Evolutionary conservation across 2,113 vertebrate species (phyloP).

Genomic region (Corapipo altera): DNA sequence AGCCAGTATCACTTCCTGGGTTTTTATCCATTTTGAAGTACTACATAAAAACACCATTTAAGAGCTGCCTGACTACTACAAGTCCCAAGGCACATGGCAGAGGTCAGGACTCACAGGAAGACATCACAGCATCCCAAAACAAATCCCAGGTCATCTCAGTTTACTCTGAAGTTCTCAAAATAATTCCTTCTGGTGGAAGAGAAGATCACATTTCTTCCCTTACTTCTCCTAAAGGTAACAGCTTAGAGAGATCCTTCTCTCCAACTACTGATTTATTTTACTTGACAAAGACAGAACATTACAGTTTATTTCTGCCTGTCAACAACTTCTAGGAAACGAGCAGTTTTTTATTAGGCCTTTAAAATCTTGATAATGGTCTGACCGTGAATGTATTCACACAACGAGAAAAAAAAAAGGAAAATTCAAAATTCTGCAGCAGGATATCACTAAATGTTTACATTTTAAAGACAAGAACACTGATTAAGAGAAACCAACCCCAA

Average conservation of each 20-base stretch:
- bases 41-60: neutral
- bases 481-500: neutral
- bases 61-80: neutral
- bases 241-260: neutral
- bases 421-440: neutral
- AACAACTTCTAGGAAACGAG: neutral
- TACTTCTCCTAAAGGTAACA: neutral
- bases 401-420: fast-evolving
- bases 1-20: neutral
- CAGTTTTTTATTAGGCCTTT: neutral
- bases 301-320: neutral
- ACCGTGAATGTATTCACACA: neutral
- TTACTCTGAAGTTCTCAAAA: neutral
- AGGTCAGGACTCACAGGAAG: neutral
- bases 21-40: neutral
- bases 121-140: neutral
- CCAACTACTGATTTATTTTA: neutral
- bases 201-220: neutral
- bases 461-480: neutral
- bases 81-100: neutral
- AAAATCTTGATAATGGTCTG: neutral
- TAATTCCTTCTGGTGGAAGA: neutral
- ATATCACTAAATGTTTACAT: neutral
- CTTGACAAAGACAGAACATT: neutral
- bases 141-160: neutral